A percentile compares a stretch with the other conserved stretches of the same genome.
Evolutionary conservation across 2,888 invertebrate species (phyloP).

Genomic region (Anticlea derivata): DNA sequence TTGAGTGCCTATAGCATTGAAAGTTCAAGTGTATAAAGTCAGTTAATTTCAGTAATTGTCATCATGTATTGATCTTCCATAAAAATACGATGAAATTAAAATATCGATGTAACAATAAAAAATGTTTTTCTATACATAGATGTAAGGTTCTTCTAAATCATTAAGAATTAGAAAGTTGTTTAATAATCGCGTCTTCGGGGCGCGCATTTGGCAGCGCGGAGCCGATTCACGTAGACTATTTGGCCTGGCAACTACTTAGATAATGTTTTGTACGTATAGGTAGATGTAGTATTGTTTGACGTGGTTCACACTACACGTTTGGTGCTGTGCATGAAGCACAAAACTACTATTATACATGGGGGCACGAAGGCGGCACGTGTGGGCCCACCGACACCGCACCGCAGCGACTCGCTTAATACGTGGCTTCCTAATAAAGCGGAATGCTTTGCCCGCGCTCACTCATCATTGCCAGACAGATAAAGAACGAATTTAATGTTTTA

Average conservation of each 20-base stretch:
- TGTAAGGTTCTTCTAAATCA: not conserved
- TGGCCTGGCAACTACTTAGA: conserved; percentile 41
- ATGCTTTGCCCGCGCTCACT: conserved; percentile 47
- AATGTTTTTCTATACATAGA: conserved; percentile 66
- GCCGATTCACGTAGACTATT: conserved; percentile 34
- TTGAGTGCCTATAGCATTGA: conserved; percentile 84
- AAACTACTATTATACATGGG: conserved; percentile 18
- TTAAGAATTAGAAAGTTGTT: conserved; percentile 7
- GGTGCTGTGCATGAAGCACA: conserved; percentile 30
- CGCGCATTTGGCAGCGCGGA: conserved; percentile 46
- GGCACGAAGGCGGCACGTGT: conserved; percentile 61
- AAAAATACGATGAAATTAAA: conserved; percentile 84
- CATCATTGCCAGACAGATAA: conserved; percentile 48
- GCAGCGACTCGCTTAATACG: conserved; percentile 63
- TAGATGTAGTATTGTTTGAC: conserved; percentile 43
- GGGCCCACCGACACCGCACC: conserved; percentile 47
- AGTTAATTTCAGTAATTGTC: conserved; percentile 81
- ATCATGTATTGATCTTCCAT: conserved; percentile 84
- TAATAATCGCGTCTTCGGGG: conserved; percentile 20
- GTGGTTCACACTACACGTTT: conserved; percentile 55
- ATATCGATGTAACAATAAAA: conserved; percentile 80
- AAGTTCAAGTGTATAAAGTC: conserved; percentile 82
- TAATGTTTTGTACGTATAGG: conserved; percentile 36
- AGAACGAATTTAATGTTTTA: conserved; percentile 45
- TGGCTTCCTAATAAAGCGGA: conserved; percentile 76